Conservation (phyloP, 1,140 invertebrate species). For the Caerostris extrusa region DNA sequence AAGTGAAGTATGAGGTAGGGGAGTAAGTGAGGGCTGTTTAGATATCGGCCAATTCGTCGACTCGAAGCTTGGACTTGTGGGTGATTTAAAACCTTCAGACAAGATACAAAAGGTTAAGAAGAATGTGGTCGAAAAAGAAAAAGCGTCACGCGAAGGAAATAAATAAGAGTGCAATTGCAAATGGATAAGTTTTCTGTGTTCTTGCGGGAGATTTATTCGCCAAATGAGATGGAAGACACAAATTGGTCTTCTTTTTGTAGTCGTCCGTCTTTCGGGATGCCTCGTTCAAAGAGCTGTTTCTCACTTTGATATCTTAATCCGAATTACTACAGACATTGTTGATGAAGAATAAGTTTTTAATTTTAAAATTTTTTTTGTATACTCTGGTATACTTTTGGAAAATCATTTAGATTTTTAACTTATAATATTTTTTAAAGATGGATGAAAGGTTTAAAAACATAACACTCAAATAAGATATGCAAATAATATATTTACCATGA, state of each 20-base stretch:
- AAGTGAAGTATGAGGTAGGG: conserved; percentile 11
- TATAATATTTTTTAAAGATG: too few relatives aligned
- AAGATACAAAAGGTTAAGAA: conserved; percentile 65
- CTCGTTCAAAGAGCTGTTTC: not conserved
- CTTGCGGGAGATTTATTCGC: conserved; percentile 57
- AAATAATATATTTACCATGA: too few relatives aligned
- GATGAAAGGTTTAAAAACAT: too few relatives aligned
- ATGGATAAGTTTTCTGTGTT: conserved; percentile 47
- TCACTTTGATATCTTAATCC: conserved; percentile 49
- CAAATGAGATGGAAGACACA: conserved; percentile 30
- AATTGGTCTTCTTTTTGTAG: conserved; percentile 20
- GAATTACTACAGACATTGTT: too few relatives aligned
- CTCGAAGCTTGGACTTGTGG: conserved; percentile 3
- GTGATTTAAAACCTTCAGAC: conserved; percentile 68
- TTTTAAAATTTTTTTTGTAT: too few relatives aligned
- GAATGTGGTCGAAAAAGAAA: conserved; percentile 50
- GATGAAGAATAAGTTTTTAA: too few relatives aligned
- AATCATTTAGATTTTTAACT: too few relatives aligned
- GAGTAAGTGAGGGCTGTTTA: conserved; percentile 51
- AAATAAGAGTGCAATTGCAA: conserved; percentile 36
- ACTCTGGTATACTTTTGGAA: too few relatives aligned
- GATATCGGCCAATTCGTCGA: conserved; percentile 72
- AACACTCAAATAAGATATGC: too few relatives aligned
- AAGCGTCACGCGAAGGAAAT: conserved; percentile 63
- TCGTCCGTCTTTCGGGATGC: not conserved